Evolutionary conservation across 2,797 vertebrate genomes (phyloP).

Genomic region (Hemibagrus guttatus): DNA sequence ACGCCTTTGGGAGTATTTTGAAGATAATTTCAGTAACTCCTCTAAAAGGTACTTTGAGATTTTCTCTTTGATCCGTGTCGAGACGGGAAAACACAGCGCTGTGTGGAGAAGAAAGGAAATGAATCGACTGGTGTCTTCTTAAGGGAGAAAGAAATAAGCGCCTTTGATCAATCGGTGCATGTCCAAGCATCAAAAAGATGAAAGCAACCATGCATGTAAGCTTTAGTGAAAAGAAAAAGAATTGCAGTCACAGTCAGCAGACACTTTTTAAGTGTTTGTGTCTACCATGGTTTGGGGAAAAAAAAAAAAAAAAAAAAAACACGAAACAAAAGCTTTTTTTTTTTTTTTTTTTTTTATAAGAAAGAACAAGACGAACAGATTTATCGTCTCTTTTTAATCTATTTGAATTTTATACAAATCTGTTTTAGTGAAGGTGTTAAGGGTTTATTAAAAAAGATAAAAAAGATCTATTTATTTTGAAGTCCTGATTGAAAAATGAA

Average conservation of each 20-base stretch:
- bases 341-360: background rate
- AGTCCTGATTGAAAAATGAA: background rate
- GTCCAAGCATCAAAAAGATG: conserved; percentile 49
- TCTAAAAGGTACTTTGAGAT: conserved; percentile 50
- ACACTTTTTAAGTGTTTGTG: conserved; percentile 45
- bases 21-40: conserved; percentile 48
- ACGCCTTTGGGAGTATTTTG: conserved; percentile 32
- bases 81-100: conserved; percentile 41
- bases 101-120: conserved; percentile 47
- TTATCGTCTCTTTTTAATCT: background rate
- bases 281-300: conserved; percentile 31
- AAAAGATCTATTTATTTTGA: background rate
- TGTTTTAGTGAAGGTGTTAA: background rate
- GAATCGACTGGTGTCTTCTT: conserved; percentile 56
- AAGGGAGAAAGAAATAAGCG: conserved; percentile 51
- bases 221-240: conserved; percentile 45
- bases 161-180: conserved; percentile 55
- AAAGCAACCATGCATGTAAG: conserved; percentile 37
- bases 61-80: conserved; percentile 50
- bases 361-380: background rate
- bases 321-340: background rate
- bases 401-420: background rate
- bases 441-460: background rate
- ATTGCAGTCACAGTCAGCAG: conserved; percentile 40
- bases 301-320: background rate